phyloP scores from a whole-genome alignment of 1,140 invertebrate genomes.

The Drosophila tsacasi region DNA sequence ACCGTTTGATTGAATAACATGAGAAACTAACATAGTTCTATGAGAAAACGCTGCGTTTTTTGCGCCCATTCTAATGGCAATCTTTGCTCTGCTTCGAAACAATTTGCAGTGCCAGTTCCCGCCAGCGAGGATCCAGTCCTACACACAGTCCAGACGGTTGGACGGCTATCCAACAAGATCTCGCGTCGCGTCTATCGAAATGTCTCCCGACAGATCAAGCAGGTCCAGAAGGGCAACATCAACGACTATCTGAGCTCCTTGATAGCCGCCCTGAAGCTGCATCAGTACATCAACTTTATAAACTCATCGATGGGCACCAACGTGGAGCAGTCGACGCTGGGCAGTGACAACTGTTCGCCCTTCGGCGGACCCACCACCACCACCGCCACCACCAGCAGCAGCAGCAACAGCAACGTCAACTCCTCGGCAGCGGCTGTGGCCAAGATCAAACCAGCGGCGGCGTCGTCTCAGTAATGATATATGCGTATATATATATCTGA shows the following conservation, averaged over 20 bases:
- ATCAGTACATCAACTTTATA: slow-evolving; percentile 86
- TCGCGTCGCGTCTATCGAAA: slow-evolving; percentile 89
- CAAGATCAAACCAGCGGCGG: slow-evolving; percentile 51
- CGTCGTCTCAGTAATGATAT: slow-evolving; percentile 34
- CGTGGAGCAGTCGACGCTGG: slow-evolving; percentile 76
- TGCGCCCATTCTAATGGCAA: neutral
- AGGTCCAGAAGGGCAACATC: slow-evolving; percentile 87
- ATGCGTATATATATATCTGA: slow-evolving; percentile 7
- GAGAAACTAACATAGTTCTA: neutral
- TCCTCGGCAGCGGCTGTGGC: slow-evolving; percentile 8
- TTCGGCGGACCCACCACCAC: slow-evolving; percentile 34
- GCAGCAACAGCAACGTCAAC: slow-evolving; percentile 9
- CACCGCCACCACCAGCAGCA: slow-evolving; percentile 3
- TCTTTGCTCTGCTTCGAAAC: neutral
- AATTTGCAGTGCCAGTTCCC: slow-evolving; percentile 86
- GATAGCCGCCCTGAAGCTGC: slow-evolving; percentile 88
- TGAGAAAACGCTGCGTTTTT: neutral
- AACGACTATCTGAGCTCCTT: slow-evolving; percentile 88
- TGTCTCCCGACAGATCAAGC: slow-evolving; percentile 87
- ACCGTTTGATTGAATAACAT: slow-evolving; percentile 1
- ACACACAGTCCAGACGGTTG: slow-evolving; percentile 90
- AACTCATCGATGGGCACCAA: slow-evolving; percentile 85
- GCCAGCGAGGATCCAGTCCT: slow-evolving; percentile 88
- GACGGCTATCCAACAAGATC: slow-evolving; percentile 89
- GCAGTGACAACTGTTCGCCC: slow-evolving; percentile 59